These are phyloP conservation scores for Acronicta alni DNA, from an alignment of 2,888 invertebrate species.

Conservation along the genomic window DNA sequence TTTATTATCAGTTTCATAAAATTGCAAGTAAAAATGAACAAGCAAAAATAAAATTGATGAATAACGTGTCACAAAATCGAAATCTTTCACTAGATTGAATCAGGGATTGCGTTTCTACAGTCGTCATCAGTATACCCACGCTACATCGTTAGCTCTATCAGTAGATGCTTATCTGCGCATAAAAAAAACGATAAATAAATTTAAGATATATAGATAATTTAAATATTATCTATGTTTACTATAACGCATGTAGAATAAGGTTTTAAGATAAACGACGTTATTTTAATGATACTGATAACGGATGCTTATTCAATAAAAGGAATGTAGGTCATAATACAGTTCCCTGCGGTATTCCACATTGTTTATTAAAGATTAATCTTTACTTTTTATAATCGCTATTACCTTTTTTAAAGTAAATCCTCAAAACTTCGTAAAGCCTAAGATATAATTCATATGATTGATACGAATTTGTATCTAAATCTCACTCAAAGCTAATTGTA, in stretches of 20 bases:
- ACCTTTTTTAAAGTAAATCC: not conserved
- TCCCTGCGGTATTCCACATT: constrained; percentile 24
- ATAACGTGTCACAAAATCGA: no score
- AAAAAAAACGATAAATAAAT: constrained; percentile 28
- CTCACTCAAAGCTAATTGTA: not conserved
- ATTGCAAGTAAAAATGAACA: no score
- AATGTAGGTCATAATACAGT: constrained; percentile 31
- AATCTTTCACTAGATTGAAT: constrained; percentile 3
- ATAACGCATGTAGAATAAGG: constrained; percentile 24
- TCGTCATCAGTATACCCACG: constrained; percentile 9
- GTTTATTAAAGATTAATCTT: not conserved
- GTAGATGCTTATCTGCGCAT: constrained; percentile 20
- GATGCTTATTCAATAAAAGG: constrained; percentile 17
- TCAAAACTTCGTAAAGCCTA: constrained; percentile 1
- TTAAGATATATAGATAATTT: constrained; percentile 16
- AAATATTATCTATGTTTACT: constrained; percentile 38
- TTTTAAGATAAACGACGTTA: constrained; percentile 40
- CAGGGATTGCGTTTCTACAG: constrained; percentile 14
- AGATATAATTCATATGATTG: not conserved
- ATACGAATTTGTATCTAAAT: not conserved
- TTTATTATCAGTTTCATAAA: no score
- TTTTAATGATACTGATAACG: constrained; percentile 27
- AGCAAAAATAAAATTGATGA: no score
- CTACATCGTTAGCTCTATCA: constrained; percentile 18
- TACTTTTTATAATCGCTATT: not conserved